Base-by-base conservation (phyloP, 2,797 vertebrate genomes). In the Pangasius krempfi region DNA sequence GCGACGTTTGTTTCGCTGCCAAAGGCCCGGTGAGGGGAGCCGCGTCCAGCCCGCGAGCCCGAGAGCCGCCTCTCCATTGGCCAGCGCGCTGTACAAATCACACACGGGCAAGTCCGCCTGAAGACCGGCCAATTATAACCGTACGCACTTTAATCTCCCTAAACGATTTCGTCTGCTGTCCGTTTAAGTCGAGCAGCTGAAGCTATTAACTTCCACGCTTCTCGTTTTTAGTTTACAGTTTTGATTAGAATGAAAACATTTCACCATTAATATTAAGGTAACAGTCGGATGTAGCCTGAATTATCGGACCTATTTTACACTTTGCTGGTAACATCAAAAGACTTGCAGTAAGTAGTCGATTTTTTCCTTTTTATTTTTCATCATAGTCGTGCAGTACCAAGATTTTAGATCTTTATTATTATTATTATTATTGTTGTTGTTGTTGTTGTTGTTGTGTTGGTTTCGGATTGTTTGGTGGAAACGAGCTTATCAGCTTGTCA, bases 1-100 rank as follows among this genome's bases (percentile, higher is more conserved):
- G 96, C 96, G 97, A 97, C 97, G 93, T 96, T 95, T 95, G 95
- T 98, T 98, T 97, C 96, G 96, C 97, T 95, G 97, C 96, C 97
- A 95, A 97, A 94, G 97, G 97, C 96, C 96, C 97, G 94, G 96
- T 96, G 97, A 97, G 97, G 97, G 96, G 95, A 95, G 96, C 96
- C 96, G 97, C 96, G 94, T 96, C 96, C 96, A 96, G 97, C 86
- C 97, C 96, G 95, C 93, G 93, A 94, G 93, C 94, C 93, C 93
- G 91, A 92, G 92, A 90, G 88, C 87, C 87, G 93, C 94, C 72
- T 92, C 95, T 95, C 92, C 89, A 97, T 96, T 97, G 96, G 96
- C 94, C 95, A 95, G 92, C 93, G 93, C 89, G 93, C 93, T 94
- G 94, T 96, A 95, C 96, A 96, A 97, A 96, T 95, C 94, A 95